These are phyloP conservation scores for Folsomia manolachei DNA, from an alignment of 2,888 invertebrate genomes.

Conservation along the genomic window DNA sequence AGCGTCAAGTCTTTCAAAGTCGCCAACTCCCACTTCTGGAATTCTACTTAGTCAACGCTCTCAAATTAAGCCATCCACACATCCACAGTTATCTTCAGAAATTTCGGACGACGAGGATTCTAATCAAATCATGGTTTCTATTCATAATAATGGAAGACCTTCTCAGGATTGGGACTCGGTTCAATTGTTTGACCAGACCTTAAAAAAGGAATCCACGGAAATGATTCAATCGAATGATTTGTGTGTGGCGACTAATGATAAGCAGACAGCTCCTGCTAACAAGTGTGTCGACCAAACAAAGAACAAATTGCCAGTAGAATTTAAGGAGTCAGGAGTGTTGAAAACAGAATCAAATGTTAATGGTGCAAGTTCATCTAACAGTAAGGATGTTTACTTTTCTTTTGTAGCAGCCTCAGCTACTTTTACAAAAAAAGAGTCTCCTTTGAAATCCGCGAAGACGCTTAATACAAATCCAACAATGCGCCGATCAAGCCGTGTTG, in stretches of 20 bases:
- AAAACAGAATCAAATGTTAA: neutral
- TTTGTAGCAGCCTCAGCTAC: neutral
- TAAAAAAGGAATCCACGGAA: neutral
- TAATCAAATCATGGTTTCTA: slow-evolving; percentile 15
- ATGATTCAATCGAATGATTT: neutral
- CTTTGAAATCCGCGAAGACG: neutral
- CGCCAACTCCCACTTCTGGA: neutral
- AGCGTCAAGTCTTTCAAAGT: neutral
- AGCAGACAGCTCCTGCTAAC: too few relatives aligned
- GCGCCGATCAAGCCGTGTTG: neutral
- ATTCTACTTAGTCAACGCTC: neutral
- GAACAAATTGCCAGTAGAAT: neutral
- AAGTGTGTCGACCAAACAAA: neutral
- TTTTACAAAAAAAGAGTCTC: neutral
- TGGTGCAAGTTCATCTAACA: neutral
- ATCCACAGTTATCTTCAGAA: neutral
- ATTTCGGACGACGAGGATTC: slow-evolving; percentile 16
- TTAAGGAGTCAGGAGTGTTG: neutral
- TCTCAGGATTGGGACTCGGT: slow-evolving; percentile 10
- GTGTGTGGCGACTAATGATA: neutral
- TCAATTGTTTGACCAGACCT: neutral
- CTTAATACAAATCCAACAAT: neutral
- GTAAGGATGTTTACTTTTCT: neutral
- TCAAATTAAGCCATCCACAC: neutral
- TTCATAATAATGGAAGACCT: neutral